phyloP scores from a whole-genome alignment of 2,113 vertebrate species.

The Brachypteracias leptosomus region DNA sequence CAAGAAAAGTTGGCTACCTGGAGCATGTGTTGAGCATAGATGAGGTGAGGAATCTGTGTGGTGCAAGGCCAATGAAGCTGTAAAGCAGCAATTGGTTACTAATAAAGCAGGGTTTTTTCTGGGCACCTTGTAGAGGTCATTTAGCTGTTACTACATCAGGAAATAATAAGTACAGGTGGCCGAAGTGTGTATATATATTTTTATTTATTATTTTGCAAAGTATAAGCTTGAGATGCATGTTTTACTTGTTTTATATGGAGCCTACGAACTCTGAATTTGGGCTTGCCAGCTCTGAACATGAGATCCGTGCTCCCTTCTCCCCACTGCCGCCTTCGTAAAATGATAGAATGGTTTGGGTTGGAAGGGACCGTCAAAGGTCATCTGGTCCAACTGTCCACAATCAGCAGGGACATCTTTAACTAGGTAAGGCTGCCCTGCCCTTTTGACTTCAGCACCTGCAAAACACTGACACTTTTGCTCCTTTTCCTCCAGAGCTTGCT shows the following conservation, averaged over 20 bases:
- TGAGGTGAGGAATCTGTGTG: not conserved
- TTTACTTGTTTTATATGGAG: not conserved
- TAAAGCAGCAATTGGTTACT: not conserved
- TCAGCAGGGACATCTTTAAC: no score
- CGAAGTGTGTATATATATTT: not conserved
- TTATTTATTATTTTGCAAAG: not conserved
- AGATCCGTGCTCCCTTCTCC: not conserved
- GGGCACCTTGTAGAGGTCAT: not conserved
- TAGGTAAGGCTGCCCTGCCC: no score
- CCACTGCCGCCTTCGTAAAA: no score
- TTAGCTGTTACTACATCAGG: not conserved
- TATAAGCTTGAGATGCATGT: rapidly evolving
- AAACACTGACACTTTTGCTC: not conserved
- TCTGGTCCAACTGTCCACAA: no score
- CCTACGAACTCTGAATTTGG: not conserved
- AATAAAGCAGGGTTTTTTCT: not conserved
- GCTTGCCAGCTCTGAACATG: not conserved
- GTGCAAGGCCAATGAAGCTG: not conserved
- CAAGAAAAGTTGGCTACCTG: not conserved
- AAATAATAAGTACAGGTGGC: not conserved
- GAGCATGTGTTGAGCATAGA: rapidly evolving
- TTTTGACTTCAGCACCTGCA: not conserved
- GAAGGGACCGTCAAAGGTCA: no score
- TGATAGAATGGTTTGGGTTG: no score
- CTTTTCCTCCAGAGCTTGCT: not conserved